Evolutionary conservation across 2,113 vertebrate genomes (phyloP).

Genomic region (Hoplias malabaricus): DNA sequence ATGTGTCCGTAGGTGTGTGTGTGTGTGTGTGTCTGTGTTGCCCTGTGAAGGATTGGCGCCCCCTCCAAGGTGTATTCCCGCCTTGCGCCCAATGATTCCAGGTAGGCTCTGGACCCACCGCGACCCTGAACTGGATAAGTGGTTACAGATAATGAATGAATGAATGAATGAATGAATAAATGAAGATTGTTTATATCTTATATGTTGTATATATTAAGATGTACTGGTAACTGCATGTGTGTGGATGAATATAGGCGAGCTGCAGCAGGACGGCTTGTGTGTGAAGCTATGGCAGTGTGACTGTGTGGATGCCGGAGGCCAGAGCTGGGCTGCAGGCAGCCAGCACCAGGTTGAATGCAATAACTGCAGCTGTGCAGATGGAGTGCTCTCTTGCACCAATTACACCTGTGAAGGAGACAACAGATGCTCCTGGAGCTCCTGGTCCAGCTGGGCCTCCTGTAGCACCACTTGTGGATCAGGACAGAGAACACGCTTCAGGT

Average conservation of each 20-base stretch:
- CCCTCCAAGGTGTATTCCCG: no score
- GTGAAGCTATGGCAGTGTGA: slow-evolving; percentile 81
- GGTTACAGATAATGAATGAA: no score
- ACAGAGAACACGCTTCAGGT: slow-evolving; percentile 82
- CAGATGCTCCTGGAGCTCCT: slow-evolving; percentile 81
- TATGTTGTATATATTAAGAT: no score
- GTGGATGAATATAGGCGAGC: slow-evolving; percentile 61
- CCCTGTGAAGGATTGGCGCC: no score
- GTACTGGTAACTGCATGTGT: no score
- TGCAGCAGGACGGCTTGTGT: slow-evolving; percentile 81
- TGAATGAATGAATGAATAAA: no score
- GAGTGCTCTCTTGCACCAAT: slow-evolving; percentile 76
- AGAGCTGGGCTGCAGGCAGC: slow-evolving; percentile 82
- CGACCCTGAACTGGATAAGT: no score
- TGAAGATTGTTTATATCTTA: no score
- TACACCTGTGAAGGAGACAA: slow-evolving; percentile 64
- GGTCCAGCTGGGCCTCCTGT: slow-evolving; percentile 85
- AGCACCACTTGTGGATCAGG: slow-evolving; percentile 78
- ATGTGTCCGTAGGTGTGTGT: no score
- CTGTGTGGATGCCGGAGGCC: slow-evolving; percentile 77
- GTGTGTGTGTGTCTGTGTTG: no score
- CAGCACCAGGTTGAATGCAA: slow-evolving; percentile 74
- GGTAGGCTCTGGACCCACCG: no score
- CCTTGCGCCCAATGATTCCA: no score
- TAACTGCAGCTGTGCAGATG: slow-evolving; percentile 81